phyloP scores from a whole-genome alignment of 2,113 vertebrate species.

The Chelonoidis abingdonii region DNA sequence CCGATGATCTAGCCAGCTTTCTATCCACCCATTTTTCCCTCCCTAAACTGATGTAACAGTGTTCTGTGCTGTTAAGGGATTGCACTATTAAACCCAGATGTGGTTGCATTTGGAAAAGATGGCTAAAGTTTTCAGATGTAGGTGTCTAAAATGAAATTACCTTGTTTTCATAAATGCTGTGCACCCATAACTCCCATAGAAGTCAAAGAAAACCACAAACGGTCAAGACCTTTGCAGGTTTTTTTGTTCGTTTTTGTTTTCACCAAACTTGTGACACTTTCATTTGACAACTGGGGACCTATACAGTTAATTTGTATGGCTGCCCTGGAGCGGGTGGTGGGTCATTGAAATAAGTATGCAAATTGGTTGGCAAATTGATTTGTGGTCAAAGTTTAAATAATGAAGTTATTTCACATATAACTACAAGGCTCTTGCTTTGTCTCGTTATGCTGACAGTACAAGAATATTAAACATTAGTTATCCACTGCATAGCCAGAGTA shows the following conservation, averaged over 20 bases:
- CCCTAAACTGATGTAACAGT: not conserved
- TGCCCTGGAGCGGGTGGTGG: not conserved
- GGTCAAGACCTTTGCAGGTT: not conserved
- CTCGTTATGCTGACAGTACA: not conserved
- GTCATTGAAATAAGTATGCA: not conserved
- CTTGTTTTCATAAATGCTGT: not conserved
- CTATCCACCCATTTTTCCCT: not conserved
- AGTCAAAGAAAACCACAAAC: not conserved
- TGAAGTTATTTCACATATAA: not conserved
- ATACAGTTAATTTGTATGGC: not conserved
- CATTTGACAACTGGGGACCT: not conserved
- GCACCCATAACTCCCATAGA: not conserved
- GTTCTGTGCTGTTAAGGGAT: not conserved
- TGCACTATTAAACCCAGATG: not conserved
- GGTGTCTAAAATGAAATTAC: not conserved
- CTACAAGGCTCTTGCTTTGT: not conserved
- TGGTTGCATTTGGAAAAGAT: not conserved
- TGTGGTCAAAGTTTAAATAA: not conserved
- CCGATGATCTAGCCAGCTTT: too few species aligned
- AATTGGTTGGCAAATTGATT: not conserved
- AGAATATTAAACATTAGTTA: not conserved
- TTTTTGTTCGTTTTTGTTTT: too few species aligned
- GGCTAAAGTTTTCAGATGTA: not conserved
- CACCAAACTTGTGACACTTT: not conserved
- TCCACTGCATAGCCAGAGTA: not conserved